Conservation (phyloP, 2,797 vertebrate species). For the Morelia viridis region DNA sequence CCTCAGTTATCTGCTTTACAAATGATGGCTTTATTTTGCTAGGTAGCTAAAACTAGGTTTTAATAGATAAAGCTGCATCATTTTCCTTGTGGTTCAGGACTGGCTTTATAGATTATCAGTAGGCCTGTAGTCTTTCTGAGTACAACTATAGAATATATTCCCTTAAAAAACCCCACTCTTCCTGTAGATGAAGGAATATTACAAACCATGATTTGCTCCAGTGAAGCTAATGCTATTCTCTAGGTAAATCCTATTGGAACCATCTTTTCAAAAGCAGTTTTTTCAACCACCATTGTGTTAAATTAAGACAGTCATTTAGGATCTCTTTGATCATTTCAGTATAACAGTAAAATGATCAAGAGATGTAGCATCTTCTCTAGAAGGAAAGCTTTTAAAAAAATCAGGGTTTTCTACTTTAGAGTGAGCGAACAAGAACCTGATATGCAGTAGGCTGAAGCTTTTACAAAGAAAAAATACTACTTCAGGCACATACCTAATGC, state of each 20-base stretch:
- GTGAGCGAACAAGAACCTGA: background rate
- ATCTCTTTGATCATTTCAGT: background rate
- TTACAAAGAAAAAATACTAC: background rate
- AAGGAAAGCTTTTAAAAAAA: background rate
- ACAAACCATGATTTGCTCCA: slow-evolving; percentile 67
- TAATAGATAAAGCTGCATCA: slow-evolving; percentile 40
- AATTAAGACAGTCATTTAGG: slow-evolving; percentile 16
- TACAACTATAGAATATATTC: slow-evolving; percentile 64
- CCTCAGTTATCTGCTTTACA: background rate
- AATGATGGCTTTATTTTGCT: slow-evolving; percentile 20
- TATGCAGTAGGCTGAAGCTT: background rate
- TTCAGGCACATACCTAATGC: background rate
- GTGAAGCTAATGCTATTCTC: background rate
- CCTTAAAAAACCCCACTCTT: slow-evolving; percentile 56
- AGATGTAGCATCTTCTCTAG: background rate
- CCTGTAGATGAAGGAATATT: slow-evolving; percentile 66
- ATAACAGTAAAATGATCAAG: background rate
- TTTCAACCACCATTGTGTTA: background rate
- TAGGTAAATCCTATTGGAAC: background rate
- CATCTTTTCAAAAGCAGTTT: background rate
- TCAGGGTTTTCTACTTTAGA: background rate
- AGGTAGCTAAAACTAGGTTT: slow-evolving; percentile 25
- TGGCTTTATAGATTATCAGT: slow-evolving; percentile 59
- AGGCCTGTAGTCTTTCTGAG: slow-evolving; percentile 54
- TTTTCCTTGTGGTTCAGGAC: slow-evolving; percentile 62